Evolutionary conservation across 2,113 vertebrate species (phyloP), one percentile per base, ranked within the genome.

Genomic region (Ancistrus triradiatus): DNA sequence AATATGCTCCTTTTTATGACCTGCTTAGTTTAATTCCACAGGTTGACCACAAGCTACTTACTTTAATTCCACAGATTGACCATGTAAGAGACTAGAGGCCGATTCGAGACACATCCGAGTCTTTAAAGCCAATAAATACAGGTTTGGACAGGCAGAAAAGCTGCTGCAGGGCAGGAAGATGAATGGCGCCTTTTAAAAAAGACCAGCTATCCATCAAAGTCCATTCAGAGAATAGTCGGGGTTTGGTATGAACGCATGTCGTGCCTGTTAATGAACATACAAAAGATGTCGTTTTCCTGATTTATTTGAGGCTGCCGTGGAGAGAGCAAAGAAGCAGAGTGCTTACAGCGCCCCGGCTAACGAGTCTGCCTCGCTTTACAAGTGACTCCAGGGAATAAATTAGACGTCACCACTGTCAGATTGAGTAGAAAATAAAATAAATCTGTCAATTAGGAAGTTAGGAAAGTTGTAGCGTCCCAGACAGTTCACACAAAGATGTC

Each of bases 251-350:
- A 91, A 91, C 87, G 87, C 92, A 95, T 94, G 92, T 94, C 90
- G 91, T 89, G 92, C 91, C 90, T 91, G 91, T 93, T 94, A 94
- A 95, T 90, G 90, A 92, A 91, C 87, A 84, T 86, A 92, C 90
- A 93, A 93, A 94, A 91, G 88, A 83, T 85, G 84, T 87, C 85
- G 87, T 94, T 93, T 92, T 84, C 85, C 83, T 94, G 91, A 95
- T 95, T 93, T 94, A 95, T 91, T 83, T 86, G 81, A 72, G 79
- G 87, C 90, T 88, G 84, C 91, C 88, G 90, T 91, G 90, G 91
- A 84, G 86, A 92, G 87, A 70, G 75, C 70, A 11, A 73, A 83
- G 75, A 86, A 76, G 81, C 80, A 86, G 40, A 84, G 83, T 59
- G 58, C 57, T 31, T 59, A 31, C 46, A 46, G 24, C 6, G 84